Base-by-base conservation (phyloP, 2,888 invertebrate genomes). In the Metacarcinus magister region DNA sequence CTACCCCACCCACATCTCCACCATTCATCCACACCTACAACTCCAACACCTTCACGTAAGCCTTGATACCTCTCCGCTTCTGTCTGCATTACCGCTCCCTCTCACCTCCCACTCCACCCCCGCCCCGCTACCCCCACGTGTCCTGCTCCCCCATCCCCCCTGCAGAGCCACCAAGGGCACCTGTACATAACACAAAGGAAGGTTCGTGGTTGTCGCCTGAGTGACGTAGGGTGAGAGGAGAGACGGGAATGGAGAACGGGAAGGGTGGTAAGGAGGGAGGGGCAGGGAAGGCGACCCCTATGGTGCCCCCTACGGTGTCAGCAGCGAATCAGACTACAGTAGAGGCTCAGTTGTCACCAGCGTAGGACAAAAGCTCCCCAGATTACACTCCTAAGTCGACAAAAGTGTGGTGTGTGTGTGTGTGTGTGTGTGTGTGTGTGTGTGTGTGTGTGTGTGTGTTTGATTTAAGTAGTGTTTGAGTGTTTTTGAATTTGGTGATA, bases 131-230 rank as follows among this genome's bases (percentile, higher is more conserved):
- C 82, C 82, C 32, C 28, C 32, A 2, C 32, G 10, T n/a, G n/a
- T 32, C 32, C 82, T 32, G 2, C 32, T 19, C 54, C 54, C 54
- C 19, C 54, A 16, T 2, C 54, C 3, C 39, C 39, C 82, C 82
- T 82, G 67, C 82, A 82, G 82, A 32, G 32, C 32, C 82, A 32
- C 28, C 82, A 23, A 82, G 32, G 8, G 82, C 82, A 82, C 32
- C 82, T 82, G 82, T 28, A 32, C 32, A 32, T 82, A 82, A 82
- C 32, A 82, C 82, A 82, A 82, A 82, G 82, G 32, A 32, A 82
- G 82, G 82, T 32, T 82, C 32, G 82, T 32, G 82, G 82, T 28
- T 82, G 82, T 82, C 82, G 23, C 82, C 82, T 82, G 82, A 82
- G 32, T 32, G 82, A 82, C 67, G 82, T 16, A 16, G 82, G 82